Percentiles rank a stretch among this genome's conserved stretches.
Conservation (phyloP, 30 jellyfish, hydroid and myxozoan genomes). For the Turritopsis rubra region DNA sequence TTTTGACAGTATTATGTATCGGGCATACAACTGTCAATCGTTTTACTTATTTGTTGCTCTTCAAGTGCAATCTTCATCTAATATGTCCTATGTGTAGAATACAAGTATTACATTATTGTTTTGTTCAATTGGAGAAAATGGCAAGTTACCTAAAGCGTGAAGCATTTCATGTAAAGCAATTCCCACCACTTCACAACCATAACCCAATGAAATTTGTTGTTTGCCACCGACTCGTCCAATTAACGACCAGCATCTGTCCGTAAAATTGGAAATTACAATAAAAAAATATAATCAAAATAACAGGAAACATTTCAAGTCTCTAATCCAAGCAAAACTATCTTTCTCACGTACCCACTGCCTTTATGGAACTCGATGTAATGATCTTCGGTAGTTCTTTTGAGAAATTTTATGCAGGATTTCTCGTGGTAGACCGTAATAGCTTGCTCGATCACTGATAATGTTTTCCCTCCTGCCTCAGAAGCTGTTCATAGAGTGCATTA, state of each 20-base stretch:
- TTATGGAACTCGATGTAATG: slow-evolving; percentile 47
- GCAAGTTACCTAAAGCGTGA: slow-evolving; percentile 58
- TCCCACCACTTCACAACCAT: slow-evolving; percentile 66
- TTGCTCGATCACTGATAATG: slow-evolving; percentile 32
- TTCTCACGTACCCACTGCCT: slow-evolving; percentile 79
- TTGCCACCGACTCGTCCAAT: slow-evolving; percentile 80
- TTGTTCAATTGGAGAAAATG: not conserved
- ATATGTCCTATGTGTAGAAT: too few relatives aligned
- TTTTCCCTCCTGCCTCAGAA: slow-evolving; percentile 33
- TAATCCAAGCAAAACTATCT: too few relatives aligned
- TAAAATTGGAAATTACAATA: not conserved
- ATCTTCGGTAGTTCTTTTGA: slow-evolving; percentile 42
- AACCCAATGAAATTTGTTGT: slow-evolving; percentile 57
- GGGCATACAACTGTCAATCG: too few relatives aligned
- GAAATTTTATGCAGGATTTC: slow-evolving; percentile 52
- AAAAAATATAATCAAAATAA: too few relatives aligned
- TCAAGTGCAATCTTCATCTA: too few relatives aligned
- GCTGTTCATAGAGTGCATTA: slow-evolving; percentile 17
- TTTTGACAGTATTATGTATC: too few relatives aligned
- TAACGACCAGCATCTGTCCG: slow-evolving; percentile 59
- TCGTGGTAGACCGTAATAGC: slow-evolving; percentile 41
- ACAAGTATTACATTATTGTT: too few relatives aligned
- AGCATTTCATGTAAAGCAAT: slow-evolving; percentile 53
- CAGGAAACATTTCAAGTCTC: too few relatives aligned
- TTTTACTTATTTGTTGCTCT: too few relatives aligned